A percentile compares a stretch with the other conserved stretches of the same genome.
These are phyloP conservation scores for Limnephilus rhombicus DNA, from an alignment of 2,888 invertebrate species.

Conservation along the genomic window DNA sequence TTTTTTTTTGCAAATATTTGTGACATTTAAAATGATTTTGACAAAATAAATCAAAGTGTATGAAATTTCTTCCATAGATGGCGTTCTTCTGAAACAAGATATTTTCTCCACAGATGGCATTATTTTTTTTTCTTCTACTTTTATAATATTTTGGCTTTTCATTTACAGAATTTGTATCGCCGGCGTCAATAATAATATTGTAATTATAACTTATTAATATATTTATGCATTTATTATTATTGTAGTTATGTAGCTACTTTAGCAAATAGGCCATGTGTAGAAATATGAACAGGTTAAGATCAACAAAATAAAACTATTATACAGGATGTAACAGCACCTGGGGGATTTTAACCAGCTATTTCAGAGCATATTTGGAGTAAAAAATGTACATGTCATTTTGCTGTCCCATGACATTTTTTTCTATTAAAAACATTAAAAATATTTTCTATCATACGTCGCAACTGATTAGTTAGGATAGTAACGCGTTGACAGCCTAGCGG, in stretches of 20 bases:
- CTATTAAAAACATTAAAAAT: no score
- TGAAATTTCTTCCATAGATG: not conserved
- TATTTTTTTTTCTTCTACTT: not conserved
- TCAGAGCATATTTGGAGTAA: no score
- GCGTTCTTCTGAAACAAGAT: not conserved
- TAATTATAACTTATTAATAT: not conserved
- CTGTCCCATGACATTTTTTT: no score
- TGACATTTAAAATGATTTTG: not conserved
- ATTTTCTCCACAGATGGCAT: not conserved
- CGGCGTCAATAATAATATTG: not conserved
- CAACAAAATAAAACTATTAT: not conserved
- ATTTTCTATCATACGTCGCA: no score
- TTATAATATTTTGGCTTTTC: not conserved
- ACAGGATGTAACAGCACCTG: no score
- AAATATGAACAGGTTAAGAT: not conserved
- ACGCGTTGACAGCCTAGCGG: no score
- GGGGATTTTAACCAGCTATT: no score
- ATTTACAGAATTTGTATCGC: not conserved
- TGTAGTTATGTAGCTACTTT: not conserved
- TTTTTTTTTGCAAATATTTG: no score
- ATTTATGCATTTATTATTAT: not conserved
- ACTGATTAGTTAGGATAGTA: no score
- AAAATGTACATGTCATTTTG: no score
- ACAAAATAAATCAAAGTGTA: not conserved
- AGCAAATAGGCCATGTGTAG: not conserved